Base-by-base conservation (phyloP, 2,888 invertebrate species). In the Nymphalis urticae region DNA sequence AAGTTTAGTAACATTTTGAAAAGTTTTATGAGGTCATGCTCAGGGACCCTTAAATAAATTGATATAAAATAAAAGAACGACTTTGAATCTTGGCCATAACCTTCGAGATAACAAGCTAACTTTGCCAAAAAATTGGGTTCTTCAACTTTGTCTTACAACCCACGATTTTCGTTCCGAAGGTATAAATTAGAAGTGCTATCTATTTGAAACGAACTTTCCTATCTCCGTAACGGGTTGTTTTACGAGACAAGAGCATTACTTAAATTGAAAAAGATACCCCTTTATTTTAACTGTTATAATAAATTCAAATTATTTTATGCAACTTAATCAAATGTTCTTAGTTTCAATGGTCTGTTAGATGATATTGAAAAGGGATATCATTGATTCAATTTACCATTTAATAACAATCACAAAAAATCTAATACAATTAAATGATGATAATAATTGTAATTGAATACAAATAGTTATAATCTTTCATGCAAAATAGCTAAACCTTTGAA, bases 171-270 rank as follows among this genome's bases (percentile, higher is more conserved):
- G 75, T 76, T 69, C 80, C 74, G 78, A 75, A 79, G 79, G 82
- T 84, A 87, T 88, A 88, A 88, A 87, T 87, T 85, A 83, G 84
- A 85, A 82, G 78, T 80, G 82, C 84, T 87, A 87, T 87, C 88
- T 83, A 83, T 83, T 80, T 79, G 81, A 72, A 78, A 78, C 69
- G 78, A 86, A 85, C 74, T 85, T 85, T 82, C 81, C 78, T 84
- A 85, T 84, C 83, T 82, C 53, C 36, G 50, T 66, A 73, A 80
- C 77, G 79, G 81, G 80, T 85, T 83, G 81, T 82, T 86, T 86
- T 84, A 83, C 80, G 80, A 75, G 75, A 76, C 75, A 75, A 75
- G 75, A 72, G 68, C 77, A 80, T 79, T 80, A 78, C 77, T 80
- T 83, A 84, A 85, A 86, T 87, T 85, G 83, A 85, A 85, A 85